Evolutionary conservation across 2,113 vertebrate genomes (phyloP).

Genomic region (Poeciliopsis occidentalis): DNA sequence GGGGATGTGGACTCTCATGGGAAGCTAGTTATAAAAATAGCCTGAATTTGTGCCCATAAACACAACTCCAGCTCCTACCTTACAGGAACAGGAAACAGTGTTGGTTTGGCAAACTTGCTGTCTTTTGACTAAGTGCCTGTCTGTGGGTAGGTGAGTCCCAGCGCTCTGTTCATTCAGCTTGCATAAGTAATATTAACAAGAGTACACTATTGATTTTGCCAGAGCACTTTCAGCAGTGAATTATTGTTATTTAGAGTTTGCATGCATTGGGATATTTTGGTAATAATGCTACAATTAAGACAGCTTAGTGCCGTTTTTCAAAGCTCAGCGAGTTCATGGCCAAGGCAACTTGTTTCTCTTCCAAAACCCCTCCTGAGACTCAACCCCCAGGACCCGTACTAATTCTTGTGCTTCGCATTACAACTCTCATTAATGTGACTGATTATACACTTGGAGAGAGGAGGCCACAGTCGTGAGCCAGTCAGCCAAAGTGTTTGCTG

Average conservation of each 20-base stretch:
- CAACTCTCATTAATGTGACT: conserved; percentile 68
- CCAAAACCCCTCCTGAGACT: conserved; percentile 32
- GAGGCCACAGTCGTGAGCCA: conserved; percentile 35
- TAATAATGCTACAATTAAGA: conserved; percentile 33
- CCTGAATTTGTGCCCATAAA: conserved; percentile 43
- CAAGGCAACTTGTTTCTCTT: conserved; percentile 39
- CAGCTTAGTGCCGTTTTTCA: conserved; percentile 29
- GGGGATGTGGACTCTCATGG: conserved; percentile 43
- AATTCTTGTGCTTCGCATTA: conserved; percentile 68
- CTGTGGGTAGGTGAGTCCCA: conserved; percentile 3
- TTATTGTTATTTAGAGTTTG: conserved; percentile 36
- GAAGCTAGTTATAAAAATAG: conserved; percentile 53
- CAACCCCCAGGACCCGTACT: conserved; percentile 56
- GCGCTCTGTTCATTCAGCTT: conserved; percentile 21
- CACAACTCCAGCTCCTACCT: conserved; percentile 8
- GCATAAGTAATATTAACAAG: conserved; percentile 52
- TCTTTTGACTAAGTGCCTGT: background rate
- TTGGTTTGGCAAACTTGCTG: background rate
- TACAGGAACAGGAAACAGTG: background rate
- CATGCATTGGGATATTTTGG: conserved; percentile 29
- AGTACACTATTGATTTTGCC: conserved; percentile 51
- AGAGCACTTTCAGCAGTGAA: conserved; percentile 32
- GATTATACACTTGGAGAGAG: conserved; percentile 55
- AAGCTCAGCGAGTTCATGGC: conserved; percentile 17
- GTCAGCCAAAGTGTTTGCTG: conserved; percentile 51